Evolutionary conservation across 35 echinoderm and acorn worm genomes (phyloP), one percentile per base, ranked within the genome.

Genomic region (Lytechinus variegatus): DNA sequence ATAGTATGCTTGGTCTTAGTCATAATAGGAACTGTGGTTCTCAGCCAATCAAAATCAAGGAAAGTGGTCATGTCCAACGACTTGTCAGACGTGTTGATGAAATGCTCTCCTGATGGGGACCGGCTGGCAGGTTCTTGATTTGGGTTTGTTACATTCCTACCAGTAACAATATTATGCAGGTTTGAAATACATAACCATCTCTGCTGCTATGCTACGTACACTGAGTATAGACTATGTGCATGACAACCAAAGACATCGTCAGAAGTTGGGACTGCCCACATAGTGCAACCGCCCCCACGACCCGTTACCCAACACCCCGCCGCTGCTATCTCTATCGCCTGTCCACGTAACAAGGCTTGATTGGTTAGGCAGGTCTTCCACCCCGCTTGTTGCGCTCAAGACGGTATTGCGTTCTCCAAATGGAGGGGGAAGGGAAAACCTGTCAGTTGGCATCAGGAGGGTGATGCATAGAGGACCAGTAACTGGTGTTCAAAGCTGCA

Each of bases 291-390:
- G 88, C 88, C 88, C 33, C 88, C 52, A 29, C 9, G 29, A 29
- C 52, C 29, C 88, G 88, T 52, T 54, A 90, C 52, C 88, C 88
- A 52, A 90, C 88, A 90, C 88, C 88, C 2, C 88, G 16, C 29
- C 11, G 52, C 88, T 90, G 88, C 88, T 90, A 90, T 90, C 88
- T 90, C 88, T 90, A 90, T 90, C 88, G 29, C 88, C 52, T 52
- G 11, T 28, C 88, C n/a, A 27, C 88, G 52, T 90, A 90, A 90
- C 88, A 44, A 90, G 88, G 27, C 28, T 90, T 90, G 88, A 90
- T 90, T 90, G 88, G 28, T 54, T 44, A 54, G 88, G 88, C 88
- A 90, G 88, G 88, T 11, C 28, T 27, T 52, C 88, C 28, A 54
- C 88, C 88, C 8, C 33, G 52, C 88, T 58, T 90, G 88, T 90